Conservation (phyloP, 2,113 vertebrate genomes). For the Pluvialis apricaria region DNA sequence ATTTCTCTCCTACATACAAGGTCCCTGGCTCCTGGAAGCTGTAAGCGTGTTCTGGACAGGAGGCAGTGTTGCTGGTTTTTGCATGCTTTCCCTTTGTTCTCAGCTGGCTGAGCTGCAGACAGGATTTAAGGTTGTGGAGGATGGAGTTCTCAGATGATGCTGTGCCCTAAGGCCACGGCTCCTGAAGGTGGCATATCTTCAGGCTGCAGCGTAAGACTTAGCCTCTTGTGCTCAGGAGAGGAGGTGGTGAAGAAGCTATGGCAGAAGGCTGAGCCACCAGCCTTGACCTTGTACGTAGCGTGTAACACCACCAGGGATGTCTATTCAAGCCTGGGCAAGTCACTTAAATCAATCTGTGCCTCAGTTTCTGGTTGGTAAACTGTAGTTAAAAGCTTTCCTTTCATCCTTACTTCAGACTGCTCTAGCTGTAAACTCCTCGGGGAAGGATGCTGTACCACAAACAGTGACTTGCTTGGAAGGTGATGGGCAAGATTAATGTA, state of each 20-base stretch:
- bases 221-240: background rate
- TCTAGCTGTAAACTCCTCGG: background rate
- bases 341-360: no score
- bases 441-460: background rate
- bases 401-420: background rate
- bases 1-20: fast-evolving
- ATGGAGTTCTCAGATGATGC: background rate
- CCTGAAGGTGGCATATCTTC: background rate
- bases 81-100: background rate
- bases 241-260: background rate
- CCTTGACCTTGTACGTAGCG: background rate
- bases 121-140: background rate
- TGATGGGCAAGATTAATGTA: background rate
- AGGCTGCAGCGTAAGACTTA: background rate
- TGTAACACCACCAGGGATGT: no score
- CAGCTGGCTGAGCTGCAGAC: background rate
- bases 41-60: background rate
- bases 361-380: background rate
- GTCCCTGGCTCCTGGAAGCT: background rate
- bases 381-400: background rate
- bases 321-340: background rate
- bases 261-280: background rate
- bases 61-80: background rate
- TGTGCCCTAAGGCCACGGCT: background rate
- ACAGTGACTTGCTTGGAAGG: background rate